These are phyloP conservation scores for Pammene fasciana DNA, from an alignment of 2,888 invertebrate species.

Conservation along the genomic window DNA sequence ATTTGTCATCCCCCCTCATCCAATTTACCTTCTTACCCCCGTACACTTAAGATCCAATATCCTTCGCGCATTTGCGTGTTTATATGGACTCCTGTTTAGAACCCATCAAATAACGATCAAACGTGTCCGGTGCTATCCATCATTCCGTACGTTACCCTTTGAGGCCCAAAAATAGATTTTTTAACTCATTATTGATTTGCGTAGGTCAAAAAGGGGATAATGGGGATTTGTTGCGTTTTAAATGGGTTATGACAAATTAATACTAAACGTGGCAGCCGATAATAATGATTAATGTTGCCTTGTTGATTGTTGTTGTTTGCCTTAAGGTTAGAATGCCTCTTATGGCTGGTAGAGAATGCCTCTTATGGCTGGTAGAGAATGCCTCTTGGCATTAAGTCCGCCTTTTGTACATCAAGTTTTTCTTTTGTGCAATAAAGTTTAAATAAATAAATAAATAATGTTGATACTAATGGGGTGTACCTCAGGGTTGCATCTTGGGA, in stretches of 20 bases:
- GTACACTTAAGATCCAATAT: conserved; percentile 8
- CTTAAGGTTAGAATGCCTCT: too few species aligned
- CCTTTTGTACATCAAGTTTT: too few species aligned
- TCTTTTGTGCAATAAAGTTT: too few species aligned
- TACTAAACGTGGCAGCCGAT: neutral
- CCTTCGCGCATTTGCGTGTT: neutral
- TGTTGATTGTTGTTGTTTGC: too few species aligned
- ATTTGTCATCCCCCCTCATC: conserved; percentile 11
- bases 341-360: too few species aligned
- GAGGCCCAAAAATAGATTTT: conserved; percentile 23
- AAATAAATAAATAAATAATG: too few species aligned
- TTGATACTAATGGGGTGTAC: conserved; percentile 6
- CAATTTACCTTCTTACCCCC: conserved; percentile 6
- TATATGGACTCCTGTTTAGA: conserved; percentile 22
- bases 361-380: too few species aligned
- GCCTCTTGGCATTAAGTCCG: too few species aligned
- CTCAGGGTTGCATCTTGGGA: conserved; percentile 8
- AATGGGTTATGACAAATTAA: neutral
- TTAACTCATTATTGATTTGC: conserved; percentile 14
- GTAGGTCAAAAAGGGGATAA: conserved; percentile 1
- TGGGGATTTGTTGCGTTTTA: neutral
- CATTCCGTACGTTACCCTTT: conserved; percentile 19
- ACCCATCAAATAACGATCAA: conserved; percentile 24
- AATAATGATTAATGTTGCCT: neutral
- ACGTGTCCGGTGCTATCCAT: conserved; percentile 29